Evolutionary conservation across 2,113 vertebrate genomes (phyloP).

Genomic region (Eubucco bourcierii): DNA sequence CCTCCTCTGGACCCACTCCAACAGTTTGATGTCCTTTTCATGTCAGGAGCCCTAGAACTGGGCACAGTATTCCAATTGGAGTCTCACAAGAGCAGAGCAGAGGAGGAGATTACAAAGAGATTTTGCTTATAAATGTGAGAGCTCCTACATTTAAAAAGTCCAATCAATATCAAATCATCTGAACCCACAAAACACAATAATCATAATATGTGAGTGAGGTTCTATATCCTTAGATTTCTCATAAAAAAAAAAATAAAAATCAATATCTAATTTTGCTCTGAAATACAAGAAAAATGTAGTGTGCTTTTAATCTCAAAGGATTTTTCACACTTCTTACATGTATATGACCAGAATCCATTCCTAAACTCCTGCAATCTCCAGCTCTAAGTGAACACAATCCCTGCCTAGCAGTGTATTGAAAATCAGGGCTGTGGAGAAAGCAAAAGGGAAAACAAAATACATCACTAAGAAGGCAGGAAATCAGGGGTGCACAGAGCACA

Average conservation of each 20-base stretch:
- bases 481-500: not conserved
- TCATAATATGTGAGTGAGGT: not conserved
- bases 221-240: constrained; percentile 44
- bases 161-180: constrained; percentile 42
- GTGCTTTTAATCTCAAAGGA: not conserved
- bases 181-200: constrained; percentile 32
- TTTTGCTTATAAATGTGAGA: constrained; percentile 8
- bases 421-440: not conserved
- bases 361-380: not conserved
- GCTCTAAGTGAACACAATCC: not conserved
- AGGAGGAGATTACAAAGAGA: not conserved
- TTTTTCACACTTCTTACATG: constrained; percentile 25
- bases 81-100: too few relatives aligned
- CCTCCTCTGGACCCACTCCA: too few relatives aligned
- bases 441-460: not conserved
- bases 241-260: constrained; percentile 47
- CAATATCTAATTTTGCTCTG: constrained; percentile 59
- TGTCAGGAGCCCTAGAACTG: too few relatives aligned
- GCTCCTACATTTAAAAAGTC: constrained; percentile 14
- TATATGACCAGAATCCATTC: not conserved
- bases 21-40: too few relatives aligned
- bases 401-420: not conserved
- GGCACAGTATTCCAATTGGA: too few relatives aligned
- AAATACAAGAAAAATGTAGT: constrained; percentile 42
- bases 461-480: not conserved